Evolutionary conservation across 2,113 vertebrate genomes (phyloP).

Genomic region (Penelope pileata): DNA sequence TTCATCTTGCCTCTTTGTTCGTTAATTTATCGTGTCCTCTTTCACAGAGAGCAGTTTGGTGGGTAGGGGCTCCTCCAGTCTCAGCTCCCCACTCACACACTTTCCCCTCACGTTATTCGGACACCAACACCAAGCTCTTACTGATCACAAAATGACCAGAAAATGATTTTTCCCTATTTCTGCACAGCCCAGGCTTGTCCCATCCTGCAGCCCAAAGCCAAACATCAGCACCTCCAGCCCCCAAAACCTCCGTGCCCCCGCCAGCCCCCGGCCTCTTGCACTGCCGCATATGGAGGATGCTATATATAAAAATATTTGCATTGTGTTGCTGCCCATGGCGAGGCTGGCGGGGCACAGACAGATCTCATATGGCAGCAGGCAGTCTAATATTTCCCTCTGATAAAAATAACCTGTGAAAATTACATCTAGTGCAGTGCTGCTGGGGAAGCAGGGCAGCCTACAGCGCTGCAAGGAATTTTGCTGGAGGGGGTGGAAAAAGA

Average conservation of each 20-base stretch:
- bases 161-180: not conserved
- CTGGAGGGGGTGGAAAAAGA: not conserved
- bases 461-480: not conserved
- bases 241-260: fast-evolving
- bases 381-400: not conserved
- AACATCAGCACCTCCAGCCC: not conserved
- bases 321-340: not conserved
- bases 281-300: fast-evolving
- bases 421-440: not conserved
- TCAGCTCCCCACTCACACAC: not conserved
- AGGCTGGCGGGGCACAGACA: not conserved
- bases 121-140: not conserved
- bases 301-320: conserved; percentile 22
- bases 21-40: not conserved
- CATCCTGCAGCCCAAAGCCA: not conserved
- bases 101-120: not conserved
- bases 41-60: not conserved
- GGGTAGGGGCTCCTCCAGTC: not conserved
- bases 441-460: not conserved
- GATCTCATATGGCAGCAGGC: not conserved
- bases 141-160: not conserved
- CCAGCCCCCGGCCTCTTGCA: not conserved
- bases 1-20: not conserved
- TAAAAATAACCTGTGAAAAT: not conserved
- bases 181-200: not conserved